phyloP scores from a whole-genome alignment of 2,888 invertebrate species.

The Rhabditoides inermis region DNA sequence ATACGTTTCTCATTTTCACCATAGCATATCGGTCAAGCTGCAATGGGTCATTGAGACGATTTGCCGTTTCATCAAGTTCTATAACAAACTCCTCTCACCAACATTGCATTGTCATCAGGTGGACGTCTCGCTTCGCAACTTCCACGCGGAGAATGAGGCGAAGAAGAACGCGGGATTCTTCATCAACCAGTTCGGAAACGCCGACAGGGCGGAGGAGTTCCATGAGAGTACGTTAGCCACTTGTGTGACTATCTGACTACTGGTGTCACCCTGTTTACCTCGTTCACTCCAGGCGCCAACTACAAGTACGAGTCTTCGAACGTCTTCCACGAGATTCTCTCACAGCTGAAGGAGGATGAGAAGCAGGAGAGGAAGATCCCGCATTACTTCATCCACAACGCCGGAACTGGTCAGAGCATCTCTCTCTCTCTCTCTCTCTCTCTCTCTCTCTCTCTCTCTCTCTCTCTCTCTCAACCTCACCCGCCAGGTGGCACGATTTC shows the following conservation, averaged over 20 bases:
- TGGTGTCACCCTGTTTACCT: not conserved
- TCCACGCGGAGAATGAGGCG: constrained; percentile 21
- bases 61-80: no score
- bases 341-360: constrained; percentile 21
- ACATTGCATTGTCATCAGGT: no score
- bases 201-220: constrained; percentile 40
- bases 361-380: constrained; percentile 14
- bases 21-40: no score
- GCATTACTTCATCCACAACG: constrained; percentile 39
- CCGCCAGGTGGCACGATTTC: constrained; percentile 34
- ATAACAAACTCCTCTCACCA: no score
- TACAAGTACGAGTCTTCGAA: constrained; percentile 33
- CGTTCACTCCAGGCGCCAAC: constrained; percentile 16
- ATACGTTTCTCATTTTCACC: constrained; percentile 11
- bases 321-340: constrained; percentile 39
- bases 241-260: not conserved
- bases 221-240: constrained; percentile 24
- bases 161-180: constrained; percentile 30
- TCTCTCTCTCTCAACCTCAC: not conserved
- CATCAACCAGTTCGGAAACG: constrained; percentile 45
- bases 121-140: constrained; percentile 10
- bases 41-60: no score
- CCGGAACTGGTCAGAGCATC: constrained; percentile 38
- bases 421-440: no score
- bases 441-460: no score